Evolutionary conservation across 2,797 vertebrate species (phyloP).

Genomic region (Sardinella longiceps): DNA sequence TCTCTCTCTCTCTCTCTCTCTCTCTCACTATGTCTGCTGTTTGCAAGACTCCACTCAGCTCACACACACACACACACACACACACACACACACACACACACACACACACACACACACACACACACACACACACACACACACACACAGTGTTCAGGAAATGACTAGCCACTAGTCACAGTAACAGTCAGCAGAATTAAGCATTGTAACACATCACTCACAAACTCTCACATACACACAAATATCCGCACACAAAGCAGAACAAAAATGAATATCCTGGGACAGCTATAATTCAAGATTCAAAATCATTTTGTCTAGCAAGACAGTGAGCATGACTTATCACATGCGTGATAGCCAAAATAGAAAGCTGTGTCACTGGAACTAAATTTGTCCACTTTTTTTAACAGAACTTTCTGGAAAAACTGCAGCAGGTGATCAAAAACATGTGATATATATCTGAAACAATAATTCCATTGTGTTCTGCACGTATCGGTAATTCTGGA

Average conservation of each 20-base stretch:
- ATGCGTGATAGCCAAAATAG: neutral
- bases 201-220: neutral
- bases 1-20: no score
- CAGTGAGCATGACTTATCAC: neutral
- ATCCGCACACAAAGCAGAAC: slow-evolving; percentile 9
- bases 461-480: neutral
- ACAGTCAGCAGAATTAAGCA: no score
- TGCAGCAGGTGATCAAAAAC: neutral
- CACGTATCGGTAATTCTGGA: neutral
- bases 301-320: neutral
- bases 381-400: neutral
- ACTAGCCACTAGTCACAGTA: no score
- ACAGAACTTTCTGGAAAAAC: neutral
- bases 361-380: neutral
- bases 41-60: no score
- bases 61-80: no score
- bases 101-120: slow-evolving; percentile 2
- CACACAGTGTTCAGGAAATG: slow-evolving; percentile 13
- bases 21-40: no score
- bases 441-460: neutral
- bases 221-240: neutral
- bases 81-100: no score
- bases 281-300: neutral
- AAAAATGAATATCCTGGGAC: neutral
- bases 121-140: slow-evolving; percentile 32